Evolutionary conservation across 1,140 invertebrate genomes (phyloP), one percentile per base, ranked within the genome.

Genomic region (Coptotermes formosanus): DNA sequence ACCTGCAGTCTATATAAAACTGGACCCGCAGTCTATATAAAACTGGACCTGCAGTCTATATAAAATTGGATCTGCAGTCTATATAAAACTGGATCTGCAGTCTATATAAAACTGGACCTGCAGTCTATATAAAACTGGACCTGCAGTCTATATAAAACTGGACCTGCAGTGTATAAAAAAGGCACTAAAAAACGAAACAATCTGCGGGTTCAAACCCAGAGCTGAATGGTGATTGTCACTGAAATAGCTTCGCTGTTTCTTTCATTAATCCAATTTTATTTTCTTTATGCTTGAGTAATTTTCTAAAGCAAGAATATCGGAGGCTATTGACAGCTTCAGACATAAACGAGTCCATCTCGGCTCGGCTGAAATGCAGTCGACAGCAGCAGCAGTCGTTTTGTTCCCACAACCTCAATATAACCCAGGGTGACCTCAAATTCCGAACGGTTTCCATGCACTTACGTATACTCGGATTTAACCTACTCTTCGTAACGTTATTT

Each of bases 211-310:
- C 7, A 9, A 75, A 75, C 64, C 64, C n/a, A 75, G 25, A 75
- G 9, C 64, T 75, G 7, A 16, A 75, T 75, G 64, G n/a, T 3
- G 11, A 30, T 2, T 75, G n/a, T 12, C 64, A 30, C 25, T 30
- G 2, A 30, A 30, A 30, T 75, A 30, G 3, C 64, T 75, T 64
- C 21, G 25, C 25, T 16, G 7, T 64, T n/a, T 64, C 64, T 30
- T 75, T 30, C 25, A 30, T 30, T 75, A 30, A 30, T 30, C n/a
- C 30, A 8, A 16, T 30, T 16, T 30, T 30, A 75, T 75, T 75
- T 25, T 75, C 25, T 75, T 75, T 75, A 25, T 75, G n/a, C 25
- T 75, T 75, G 64, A 75, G n/a, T 75, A 75, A 75, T 75, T 75
- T 12, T 19, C 7, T 64, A 75, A 25, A 30, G 25, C 4, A 75